phyloP scores from a whole-genome alignment of 2,797 vertebrate genomes.

The Brotogeris chrysoptera region DNA sequence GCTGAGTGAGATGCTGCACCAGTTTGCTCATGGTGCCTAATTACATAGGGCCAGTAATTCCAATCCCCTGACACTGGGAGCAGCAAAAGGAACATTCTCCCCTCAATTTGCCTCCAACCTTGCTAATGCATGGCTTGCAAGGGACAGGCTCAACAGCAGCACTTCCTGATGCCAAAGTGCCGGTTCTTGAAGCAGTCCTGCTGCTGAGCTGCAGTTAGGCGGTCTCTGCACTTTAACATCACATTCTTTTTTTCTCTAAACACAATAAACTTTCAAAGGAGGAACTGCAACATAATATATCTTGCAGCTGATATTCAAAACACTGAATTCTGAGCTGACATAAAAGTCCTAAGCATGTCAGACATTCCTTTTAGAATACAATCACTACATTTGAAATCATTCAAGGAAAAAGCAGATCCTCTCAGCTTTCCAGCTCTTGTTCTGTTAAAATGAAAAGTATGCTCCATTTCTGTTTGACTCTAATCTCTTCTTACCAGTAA shows the following conservation, averaged over 20 bases:
- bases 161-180: not conserved
- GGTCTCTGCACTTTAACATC: not conserved
- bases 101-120: not conserved
- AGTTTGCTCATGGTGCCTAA: not conserved
- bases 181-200: not conserved
- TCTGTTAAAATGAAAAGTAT: slow-evolving; percentile 41
- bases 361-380: not conserved
- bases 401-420: not conserved
- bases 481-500: slow-evolving; percentile 48
- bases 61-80: not conserved
- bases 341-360: not conserved
- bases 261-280: not conserved
- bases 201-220: not conserved
- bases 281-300: not conserved
- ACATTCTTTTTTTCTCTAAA: not conserved
- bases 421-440: not conserved
- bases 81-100: not conserved
- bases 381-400: not conserved
- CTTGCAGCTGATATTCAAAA: not conserved
- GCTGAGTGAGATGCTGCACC: not conserved
- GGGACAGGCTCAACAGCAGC: not conserved
- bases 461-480: slow-evolving; percentile 8
- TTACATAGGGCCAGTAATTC: not conserved
- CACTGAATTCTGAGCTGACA: not conserved
- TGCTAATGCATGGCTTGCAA: not conserved